These are phyloP conservation scores for Moxostoma hubbsi DNA, from an alignment of 2,797 vertebrate genomes.

Conservation along the genomic window DNA sequence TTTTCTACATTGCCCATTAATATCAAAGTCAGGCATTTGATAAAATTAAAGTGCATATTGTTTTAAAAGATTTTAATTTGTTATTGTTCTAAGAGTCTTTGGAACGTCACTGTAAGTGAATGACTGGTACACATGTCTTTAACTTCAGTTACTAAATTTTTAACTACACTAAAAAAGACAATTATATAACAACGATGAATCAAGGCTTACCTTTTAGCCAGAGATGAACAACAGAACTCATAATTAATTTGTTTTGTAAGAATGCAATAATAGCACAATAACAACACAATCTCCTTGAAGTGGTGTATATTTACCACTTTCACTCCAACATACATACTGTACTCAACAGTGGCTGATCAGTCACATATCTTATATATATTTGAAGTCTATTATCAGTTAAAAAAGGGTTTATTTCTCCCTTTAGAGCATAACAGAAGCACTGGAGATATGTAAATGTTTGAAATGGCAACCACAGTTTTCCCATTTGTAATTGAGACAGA, in stretches of 20 bases:
- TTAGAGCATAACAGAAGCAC: constrained; percentile 47
- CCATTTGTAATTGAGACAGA: constrained; percentile 53
- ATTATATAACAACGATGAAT: not conserved
- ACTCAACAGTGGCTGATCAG: constrained; percentile 4
- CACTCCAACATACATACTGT: constrained; percentile 23
- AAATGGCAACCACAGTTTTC: constrained; percentile 52
- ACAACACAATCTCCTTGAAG: not conserved
- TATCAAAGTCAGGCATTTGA: constrained; percentile 30
- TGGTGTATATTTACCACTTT: constrained; percentile 27
- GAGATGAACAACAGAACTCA: constrained; percentile 13
- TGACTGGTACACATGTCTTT: not conserved
- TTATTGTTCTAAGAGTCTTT: not conserved
- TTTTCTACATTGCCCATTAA: constrained; percentile 35
- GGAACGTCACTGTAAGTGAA: not conserved
- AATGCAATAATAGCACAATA: constrained; percentile 11
- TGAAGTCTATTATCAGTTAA: constrained; percentile 44
- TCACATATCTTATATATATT: constrained; percentile 33
- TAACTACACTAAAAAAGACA: not conserved
- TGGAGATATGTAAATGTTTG: constrained; percentile 58
- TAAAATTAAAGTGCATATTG: constrained; percentile 15
- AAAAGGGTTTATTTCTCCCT: constrained; percentile 39
- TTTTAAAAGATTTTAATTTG: constrained; percentile 33
- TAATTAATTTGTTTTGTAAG: not conserved
- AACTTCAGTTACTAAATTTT: not conserved
- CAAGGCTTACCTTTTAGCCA: not conserved